A percentile compares a stretch with the other conserved stretches of the same genome.
Evolutionary conservation across 2,797 vertebrate genomes (phyloP).

Genomic region (Cuniculus paca): DNA sequence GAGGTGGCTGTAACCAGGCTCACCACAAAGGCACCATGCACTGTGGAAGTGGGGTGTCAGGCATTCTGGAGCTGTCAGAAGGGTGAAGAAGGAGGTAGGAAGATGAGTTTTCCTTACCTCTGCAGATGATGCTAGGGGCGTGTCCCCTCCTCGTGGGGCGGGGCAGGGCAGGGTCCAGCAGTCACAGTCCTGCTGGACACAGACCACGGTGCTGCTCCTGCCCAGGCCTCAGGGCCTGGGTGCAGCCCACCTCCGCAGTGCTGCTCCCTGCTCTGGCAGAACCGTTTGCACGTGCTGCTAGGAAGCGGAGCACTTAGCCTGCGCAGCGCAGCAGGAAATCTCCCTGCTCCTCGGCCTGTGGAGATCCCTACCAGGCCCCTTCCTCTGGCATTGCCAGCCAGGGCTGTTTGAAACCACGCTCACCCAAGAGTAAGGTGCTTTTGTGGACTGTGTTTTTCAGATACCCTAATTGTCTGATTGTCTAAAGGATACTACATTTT

Average conservation of each 20-base stretch:
- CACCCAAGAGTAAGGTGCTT: not conserved
- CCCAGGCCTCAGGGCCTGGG: not conserved
- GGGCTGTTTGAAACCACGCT: not conserved
- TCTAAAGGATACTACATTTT: conserved; percentile 37
- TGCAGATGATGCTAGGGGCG: not conserved
- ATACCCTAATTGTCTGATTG: not conserved
- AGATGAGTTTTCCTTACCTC: conserved; percentile 7
- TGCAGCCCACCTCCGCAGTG: not conserved
- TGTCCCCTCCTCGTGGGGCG: not conserved
- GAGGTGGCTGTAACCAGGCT: not conserved
- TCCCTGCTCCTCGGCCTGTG: not conserved
- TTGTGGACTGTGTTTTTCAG: conserved; percentile 16
- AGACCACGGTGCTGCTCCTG: not conserved
- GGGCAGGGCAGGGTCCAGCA: not conserved
- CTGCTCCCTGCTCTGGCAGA: not conserved
- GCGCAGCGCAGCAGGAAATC: not conserved
- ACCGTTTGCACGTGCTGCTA: not conserved
- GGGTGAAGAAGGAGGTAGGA: not conserved
- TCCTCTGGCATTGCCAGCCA: not conserved
- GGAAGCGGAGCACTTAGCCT: not conserved
- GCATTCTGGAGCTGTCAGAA: conserved; percentile 7
- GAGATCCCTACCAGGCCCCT: not conserved
- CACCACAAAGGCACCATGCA: not conserved
- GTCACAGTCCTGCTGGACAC: not conserved
- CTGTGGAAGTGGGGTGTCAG: conserved; percentile 9